These are phyloP conservation scores for Hymenopus coronatus DNA, from an alignment of 2,888 invertebrate species.

Conservation along the genomic window DNA sequence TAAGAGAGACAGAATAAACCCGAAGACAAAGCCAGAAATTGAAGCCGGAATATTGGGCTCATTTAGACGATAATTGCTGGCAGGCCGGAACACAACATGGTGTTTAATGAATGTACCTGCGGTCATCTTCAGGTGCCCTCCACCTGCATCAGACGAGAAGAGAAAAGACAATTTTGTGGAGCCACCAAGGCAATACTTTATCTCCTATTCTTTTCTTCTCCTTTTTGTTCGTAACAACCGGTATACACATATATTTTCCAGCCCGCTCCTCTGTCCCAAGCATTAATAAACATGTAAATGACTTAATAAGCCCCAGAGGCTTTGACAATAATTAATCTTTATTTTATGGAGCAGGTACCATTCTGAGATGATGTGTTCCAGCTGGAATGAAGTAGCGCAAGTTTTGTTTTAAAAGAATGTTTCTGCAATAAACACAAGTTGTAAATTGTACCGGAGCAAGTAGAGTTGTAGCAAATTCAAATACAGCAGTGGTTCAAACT, in stretches of 20 bases:
- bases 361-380: background rate
- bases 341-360: background rate
- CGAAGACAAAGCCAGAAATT: too few species aligned
- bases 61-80: too few species aligned
- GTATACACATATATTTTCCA: background rate
- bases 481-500: background rate
- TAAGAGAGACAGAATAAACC: too few species aligned
- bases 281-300: constrained; percentile 15
- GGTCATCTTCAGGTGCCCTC: too few species aligned
- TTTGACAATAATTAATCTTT: background rate
- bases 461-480: background rate
- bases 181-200: background rate
- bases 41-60: too few species aligned
- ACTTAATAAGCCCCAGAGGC: background rate
- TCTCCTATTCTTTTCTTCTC: background rate
- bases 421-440: background rate
- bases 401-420: background rate
- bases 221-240: background rate
- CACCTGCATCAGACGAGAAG: background rate
- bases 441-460: background rate
- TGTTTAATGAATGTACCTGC: background rate
- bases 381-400: background rate
- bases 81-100: background rate
- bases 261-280: background rate
- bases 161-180: background rate